Percentiles rank a stretch among this genome's conserved stretches.
Conservation (phyloP, 2,888 invertebrate genomes). For the Tachina grossa region DNA sequence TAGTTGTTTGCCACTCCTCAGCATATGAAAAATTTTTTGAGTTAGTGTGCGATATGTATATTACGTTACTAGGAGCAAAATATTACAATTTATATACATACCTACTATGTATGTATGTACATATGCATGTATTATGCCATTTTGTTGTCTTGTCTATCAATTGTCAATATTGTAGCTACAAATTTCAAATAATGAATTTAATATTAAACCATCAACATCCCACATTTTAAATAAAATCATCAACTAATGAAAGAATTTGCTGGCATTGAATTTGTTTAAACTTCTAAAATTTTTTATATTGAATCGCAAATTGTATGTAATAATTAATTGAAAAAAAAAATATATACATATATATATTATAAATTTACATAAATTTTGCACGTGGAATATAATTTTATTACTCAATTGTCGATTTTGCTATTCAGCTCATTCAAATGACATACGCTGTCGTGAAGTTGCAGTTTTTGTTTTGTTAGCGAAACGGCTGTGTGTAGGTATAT, state of each 20-base stretch:
- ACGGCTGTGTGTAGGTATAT: too few species aligned
- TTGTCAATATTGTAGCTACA: conserved; percentile 47
- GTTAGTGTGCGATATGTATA: too few species aligned
- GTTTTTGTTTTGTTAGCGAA: too few species aligned
- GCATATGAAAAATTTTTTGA: too few species aligned
- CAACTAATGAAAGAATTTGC: conserved; percentile 20
- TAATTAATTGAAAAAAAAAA: neutral
- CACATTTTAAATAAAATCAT: conserved; percentile 4
- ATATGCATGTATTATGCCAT: neutral
- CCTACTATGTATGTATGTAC: neutral
- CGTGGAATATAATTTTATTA: neutral
- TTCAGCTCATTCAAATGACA: too few species aligned
- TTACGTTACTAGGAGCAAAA: neutral
- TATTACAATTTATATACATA: neutral
- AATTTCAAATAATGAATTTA: conserved; percentile 36
- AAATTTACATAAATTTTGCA: conserved; percentile 3
- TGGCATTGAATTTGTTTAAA: conserved; percentile 17
- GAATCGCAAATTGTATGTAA: neutral
- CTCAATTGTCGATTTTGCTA: too few species aligned
- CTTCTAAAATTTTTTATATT: conserved; percentile 4
- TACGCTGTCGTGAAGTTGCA: too few species aligned
- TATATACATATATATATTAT: too few species aligned
- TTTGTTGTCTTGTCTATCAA: conserved; percentile 40
- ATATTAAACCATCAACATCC: conserved; percentile 31
- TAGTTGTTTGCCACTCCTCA: too few species aligned